These are phyloP conservation scores for Schizopygopsis malacanthus DNA, from an alignment of 2,797 vertebrate genomes.

Conservation along the genomic window DNA sequence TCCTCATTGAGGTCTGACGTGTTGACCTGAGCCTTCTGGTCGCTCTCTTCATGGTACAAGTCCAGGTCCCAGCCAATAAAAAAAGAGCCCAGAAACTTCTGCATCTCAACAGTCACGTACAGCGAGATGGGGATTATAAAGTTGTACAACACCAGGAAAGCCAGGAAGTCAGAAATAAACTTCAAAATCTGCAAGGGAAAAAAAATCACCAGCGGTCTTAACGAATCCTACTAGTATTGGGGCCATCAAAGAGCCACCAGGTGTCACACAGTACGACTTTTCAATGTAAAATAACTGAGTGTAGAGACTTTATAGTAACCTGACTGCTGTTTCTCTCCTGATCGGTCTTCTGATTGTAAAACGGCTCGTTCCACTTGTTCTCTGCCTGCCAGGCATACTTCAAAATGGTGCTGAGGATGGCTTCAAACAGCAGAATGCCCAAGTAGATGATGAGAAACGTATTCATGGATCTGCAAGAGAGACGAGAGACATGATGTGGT, in stretches of 20 bases:
- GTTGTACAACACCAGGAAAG: slow-evolving; percentile 98
- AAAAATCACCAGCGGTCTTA: not conserved
- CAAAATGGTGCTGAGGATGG: slow-evolving; percentile 93
- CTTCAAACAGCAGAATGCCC: slow-evolving; percentile 93
- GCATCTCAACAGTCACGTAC: slow-evolving; percentile 99
- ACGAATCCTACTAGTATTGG: not conserved
- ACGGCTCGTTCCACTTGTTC: slow-evolving; percentile 92
- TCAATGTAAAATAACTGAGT: not conserved
- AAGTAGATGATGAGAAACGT: slow-evolving; percentile 97
- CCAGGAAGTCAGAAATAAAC: slow-evolving; percentile 98
- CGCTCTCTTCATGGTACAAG: slow-evolving; percentile 93
- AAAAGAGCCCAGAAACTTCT: slow-evolving; percentile 98
- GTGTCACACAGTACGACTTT: not conserved
- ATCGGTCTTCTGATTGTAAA: slow-evolving; percentile 95
- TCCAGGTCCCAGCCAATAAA: slow-evolving; percentile 98
- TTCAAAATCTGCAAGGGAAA: slow-evolving; percentile 85
- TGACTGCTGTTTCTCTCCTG: slow-evolving; percentile 96
- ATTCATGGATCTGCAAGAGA: slow-evolving; percentile 91
- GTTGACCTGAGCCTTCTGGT: slow-evolving; percentile 97
- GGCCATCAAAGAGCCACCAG: not conserved
- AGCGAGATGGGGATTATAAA: slow-evolving; percentile 99
- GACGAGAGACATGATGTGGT: not conserved
- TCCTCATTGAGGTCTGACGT: slow-evolving; percentile 99
- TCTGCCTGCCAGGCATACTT: slow-evolving; percentile 97
- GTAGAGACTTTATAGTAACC: slow-evolving; percentile 71